Conservation (phyloP, 1,140 invertebrate species). For the Hylaeus anthracinus region DNA sequence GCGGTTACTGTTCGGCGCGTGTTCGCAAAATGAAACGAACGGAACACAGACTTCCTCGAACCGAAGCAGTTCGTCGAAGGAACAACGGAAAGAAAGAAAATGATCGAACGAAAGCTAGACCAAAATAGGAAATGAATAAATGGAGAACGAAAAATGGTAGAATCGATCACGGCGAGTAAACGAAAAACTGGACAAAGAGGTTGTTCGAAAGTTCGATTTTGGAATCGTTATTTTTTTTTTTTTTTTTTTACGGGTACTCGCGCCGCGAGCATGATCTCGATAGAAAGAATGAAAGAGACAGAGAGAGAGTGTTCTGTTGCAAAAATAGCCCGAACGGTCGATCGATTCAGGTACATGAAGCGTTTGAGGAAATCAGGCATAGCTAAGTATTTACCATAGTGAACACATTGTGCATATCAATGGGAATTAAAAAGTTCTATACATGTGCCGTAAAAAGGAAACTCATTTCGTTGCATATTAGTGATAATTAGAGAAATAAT, state of each 20-base stretch:
- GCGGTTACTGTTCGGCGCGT: neutral
- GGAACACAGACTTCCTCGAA: conserved; percentile 25
- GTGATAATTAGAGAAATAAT: conserved; percentile 79
- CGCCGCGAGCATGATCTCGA: conserved; percentile 66
- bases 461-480: conserved; percentile 82
- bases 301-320: conserved; percentile 75
- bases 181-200: conserved; percentile 56
- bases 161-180: conserved; percentile 24
- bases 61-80: conserved; percentile 18
- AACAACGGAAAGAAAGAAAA: conserved; percentile 49
- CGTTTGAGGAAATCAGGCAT: conserved; percentile 81
- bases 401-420: conserved; percentile 81
- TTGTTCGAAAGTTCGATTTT: conserved; percentile 53
- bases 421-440: conserved; percentile 83
- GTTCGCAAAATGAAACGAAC: conserved; percentile 15
- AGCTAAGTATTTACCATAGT: conserved; percentile 81
- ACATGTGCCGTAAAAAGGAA: conserved; percentile 86
- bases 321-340: conserved; percentile 80
- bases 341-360: conserved; percentile 81
- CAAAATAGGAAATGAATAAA: neutral
- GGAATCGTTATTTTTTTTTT: conserved; percentile 40
- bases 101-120: conserved; percentile 40
- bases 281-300: conserved; percentile 70
- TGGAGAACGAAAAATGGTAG: neutral
- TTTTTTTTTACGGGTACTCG: conserved; percentile 54